Base-by-base conservation (phyloP, 2,888 invertebrate species). In the Cryptocephalus moraei region DNA sequence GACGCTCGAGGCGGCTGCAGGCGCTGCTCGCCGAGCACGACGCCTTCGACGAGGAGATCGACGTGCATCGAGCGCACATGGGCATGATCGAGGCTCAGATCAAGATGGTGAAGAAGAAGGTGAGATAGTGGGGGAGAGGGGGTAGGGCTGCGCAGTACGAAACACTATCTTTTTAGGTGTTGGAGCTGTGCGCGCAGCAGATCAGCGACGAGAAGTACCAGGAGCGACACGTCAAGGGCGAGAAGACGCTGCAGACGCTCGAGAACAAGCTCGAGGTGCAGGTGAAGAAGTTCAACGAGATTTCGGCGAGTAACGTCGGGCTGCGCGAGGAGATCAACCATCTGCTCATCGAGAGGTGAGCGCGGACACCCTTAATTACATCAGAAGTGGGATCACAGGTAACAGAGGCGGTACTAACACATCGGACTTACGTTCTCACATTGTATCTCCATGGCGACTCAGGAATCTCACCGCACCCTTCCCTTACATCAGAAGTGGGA, bases 321-420 rank as follows among this genome's bases (percentile, higher is more conserved):
- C 73, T 90, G 60, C 73, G 92, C 22, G 75, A 82, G 8, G 83
- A 86, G 58, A 91, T 94, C 45, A 86, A 91, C 61, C 80, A 85
- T 52, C 75, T 91, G 56, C 67, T 93, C 1, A 81, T 84, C 50
- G 91, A 92, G 68, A 77, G 84, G 81, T 80, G 38, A 22, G n/a
- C n/a, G n/a, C n/a, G n/a, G n/a, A n/a, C n/a, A n/a, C n/a, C n/a
- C n/a, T n/a, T n/a, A n/a, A n/a, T n/a, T n/a, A n/a, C n/a, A n/a
- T n/a, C n/a, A n/a, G n/a, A n/a, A n/a, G n/a, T n/a, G n/a, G n/a
- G n/a, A n/a, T n/a, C n/a, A n/a, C n/a, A n/a, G n/a, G n/a, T n/a
- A n/a, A n/a, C n/a, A n/a, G n/a, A n/a, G n/a, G n/a, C n/a, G n/a
- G n/a, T n/a, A n/a, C n/a, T n/a, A n/a, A n/a, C n/a, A n/a, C n/a